Conservation (phyloP, 2,888 invertebrate genomes). For the Antheraea assamensis region DNA sequence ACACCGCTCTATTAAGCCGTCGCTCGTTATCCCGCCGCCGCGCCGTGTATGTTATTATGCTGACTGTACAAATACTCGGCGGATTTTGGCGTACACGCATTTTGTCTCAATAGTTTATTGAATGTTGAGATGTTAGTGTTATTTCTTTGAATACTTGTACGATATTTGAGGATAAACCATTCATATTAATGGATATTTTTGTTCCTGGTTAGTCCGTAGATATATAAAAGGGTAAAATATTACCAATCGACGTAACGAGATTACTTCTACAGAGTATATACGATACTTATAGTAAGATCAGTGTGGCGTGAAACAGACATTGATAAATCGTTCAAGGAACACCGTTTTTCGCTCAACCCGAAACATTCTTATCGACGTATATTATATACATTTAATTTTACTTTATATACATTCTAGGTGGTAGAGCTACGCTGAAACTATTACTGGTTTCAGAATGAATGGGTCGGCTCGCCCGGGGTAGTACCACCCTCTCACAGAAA, state of each 20-base stretch:
- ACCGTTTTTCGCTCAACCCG: conserved; percentile 17
- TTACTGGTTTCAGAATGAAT: too few relatives aligned
- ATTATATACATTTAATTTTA: too few relatives aligned
- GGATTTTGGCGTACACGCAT: conserved; percentile 14
- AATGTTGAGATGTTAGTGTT: neutral
- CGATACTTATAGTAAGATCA: conserved; percentile 17
- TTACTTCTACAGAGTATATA: neutral
- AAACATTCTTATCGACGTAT: conserved; percentile 5
- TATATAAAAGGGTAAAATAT: neutral
- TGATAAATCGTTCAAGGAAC: conserved; percentile 19
- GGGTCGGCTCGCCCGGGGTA: too few relatives aligned
- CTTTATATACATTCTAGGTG: too few relatives aligned
- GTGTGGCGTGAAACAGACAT: conserved; percentile 15
- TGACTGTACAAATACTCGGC: conserved; percentile 27
- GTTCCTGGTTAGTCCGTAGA: neutral
- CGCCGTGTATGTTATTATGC: conserved; percentile 38
- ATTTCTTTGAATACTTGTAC: neutral
- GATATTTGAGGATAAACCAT: neutral
- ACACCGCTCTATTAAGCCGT: conserved; percentile 38
- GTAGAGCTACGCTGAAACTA: too few relatives aligned
- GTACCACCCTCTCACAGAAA: too few relatives aligned
- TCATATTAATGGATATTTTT: neutral
- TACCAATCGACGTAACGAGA: neutral
- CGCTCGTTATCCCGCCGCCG: conserved; percentile 40
- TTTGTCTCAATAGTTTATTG: conserved; percentile 14